Percentiles rank a stretch among this genome's conserved stretches.
Evolutionary conservation across 2,888 invertebrate genomes (phyloP).

Genomic region (Azorinus chamasolen): DNA sequence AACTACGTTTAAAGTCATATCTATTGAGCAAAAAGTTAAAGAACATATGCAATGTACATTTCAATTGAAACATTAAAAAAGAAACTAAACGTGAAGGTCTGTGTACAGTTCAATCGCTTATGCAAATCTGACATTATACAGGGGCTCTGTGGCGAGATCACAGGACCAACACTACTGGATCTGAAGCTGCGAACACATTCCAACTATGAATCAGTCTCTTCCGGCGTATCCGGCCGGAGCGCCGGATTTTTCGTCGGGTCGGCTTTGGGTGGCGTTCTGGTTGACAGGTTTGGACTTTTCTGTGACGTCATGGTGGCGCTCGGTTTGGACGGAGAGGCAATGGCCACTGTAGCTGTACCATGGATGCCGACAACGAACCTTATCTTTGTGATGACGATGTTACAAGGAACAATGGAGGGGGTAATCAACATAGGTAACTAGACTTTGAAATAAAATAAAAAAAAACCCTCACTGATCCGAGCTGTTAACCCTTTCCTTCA

Average conservation of each 20-base stretch:
- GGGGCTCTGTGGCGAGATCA: conserved; percentile 71
- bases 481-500: too few relatives aligned
- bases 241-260: conserved; percentile 66
- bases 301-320: conserved; percentile 68
- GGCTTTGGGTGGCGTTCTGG: conserved; percentile 56
- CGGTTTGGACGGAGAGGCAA: conserved; percentile 52
- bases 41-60: too few relatives aligned
- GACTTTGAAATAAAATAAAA: too few relatives aligned
- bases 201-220: conserved; percentile 71
- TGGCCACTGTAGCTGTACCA: conserved; percentile 47
- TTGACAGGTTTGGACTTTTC: conserved; percentile 62
- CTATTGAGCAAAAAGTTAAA: too few relatives aligned
- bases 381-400: conserved; percentile 59
- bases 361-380: conserved; percentile 47
- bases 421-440: conserved; percentile 72
- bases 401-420: conserved; percentile 71
- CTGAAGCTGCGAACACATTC: conserved; percentile 60
- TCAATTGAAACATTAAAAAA: too few relatives aligned
- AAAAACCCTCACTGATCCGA: too few relatives aligned
- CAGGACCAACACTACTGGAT: conserved; percentile 75
- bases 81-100: too few relatives aligned
- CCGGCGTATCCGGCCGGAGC: conserved; percentile 68
- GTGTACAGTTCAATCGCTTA: too few relatives aligned
- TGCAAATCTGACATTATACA: too few relatives aligned
- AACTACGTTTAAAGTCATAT: too few relatives aligned